Percentiles rank a stretch among this genome's conserved stretches.
These are phyloP conservation scores for Larimichthys polyactis DNA, from an alignment of 2,113 vertebrate species.

Conservation along the genomic window DNA sequence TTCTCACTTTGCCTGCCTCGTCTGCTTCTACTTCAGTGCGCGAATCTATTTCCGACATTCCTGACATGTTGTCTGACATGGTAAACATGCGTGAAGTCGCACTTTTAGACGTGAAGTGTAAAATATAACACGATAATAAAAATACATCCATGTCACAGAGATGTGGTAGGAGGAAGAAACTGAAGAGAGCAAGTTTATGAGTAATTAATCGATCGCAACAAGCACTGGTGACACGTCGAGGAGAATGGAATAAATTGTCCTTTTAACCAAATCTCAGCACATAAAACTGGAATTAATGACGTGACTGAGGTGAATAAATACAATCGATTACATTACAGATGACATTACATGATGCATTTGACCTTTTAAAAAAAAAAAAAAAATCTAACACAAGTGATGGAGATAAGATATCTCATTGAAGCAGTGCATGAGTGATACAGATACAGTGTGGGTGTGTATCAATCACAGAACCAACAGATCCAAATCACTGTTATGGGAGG, in stretches of 20 bases:
- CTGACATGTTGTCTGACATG: background rate
- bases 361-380: background rate
- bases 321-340: background rate
- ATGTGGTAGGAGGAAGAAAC: background rate
- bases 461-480: constrained; percentile 28
- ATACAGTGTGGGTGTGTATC: constrained; percentile 4
- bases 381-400: background rate
- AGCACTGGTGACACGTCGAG: too few relatives aligned
- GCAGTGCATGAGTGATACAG: background rate
- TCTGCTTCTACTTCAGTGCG: background rate
- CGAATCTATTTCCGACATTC: background rate
- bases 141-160: background rate
- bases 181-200: background rate
- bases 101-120: background rate
- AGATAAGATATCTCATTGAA: constrained; percentile 9
- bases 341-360: background rate
- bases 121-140: background rate
- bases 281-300: constrained; percentile 20
- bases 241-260: background rate
- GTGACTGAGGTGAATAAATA: constrained; percentile 12
- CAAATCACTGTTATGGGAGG: constrained; percentile 31
- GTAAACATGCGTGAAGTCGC: background rate
- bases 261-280: constrained; percentile 3
- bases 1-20: background rate
- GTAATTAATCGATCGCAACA: too few relatives aligned